Evolutionary conservation across 2,113 vertebrate genomes (phyloP).

Genomic region (Apodemus sylvaticus): DNA sequence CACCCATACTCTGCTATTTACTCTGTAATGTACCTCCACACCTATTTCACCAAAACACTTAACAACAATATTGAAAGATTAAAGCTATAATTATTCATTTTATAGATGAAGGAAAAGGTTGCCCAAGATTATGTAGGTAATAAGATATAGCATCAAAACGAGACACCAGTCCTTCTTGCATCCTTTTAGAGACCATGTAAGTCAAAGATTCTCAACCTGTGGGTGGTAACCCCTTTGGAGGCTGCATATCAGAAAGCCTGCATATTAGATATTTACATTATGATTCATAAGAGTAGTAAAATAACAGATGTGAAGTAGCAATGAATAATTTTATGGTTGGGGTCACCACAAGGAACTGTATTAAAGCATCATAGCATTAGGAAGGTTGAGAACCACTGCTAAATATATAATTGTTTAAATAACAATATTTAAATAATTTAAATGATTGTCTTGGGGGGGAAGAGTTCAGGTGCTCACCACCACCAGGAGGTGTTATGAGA

Average conservation of each 20-base stretch:
- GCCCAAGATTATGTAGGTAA: not conserved
- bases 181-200: not conserved
- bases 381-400: not conserved
- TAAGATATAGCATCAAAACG: not conserved
- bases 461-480: not conserved
- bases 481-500: not conserved
- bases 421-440: conserved; percentile 1
- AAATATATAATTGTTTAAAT: not conserved
- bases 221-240: not conserved
- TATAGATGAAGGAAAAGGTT: not conserved
- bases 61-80: not conserved
- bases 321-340: not conserved
- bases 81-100: conserved; percentile 21
- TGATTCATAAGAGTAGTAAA: not conserved
- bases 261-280: not conserved
- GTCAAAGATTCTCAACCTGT: not conserved
- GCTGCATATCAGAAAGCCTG: not conserved
- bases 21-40: not conserved
- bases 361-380: not conserved
- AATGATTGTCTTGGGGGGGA: not conserved
- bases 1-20: not conserved
- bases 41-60: conserved; percentile 20
- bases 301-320: not conserved
- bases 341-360: not conserved
- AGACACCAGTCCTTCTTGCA: not conserved